Conservation (phyloP, 2,113 vertebrate genomes). For the Onychorhynchus coronatus region DNA sequence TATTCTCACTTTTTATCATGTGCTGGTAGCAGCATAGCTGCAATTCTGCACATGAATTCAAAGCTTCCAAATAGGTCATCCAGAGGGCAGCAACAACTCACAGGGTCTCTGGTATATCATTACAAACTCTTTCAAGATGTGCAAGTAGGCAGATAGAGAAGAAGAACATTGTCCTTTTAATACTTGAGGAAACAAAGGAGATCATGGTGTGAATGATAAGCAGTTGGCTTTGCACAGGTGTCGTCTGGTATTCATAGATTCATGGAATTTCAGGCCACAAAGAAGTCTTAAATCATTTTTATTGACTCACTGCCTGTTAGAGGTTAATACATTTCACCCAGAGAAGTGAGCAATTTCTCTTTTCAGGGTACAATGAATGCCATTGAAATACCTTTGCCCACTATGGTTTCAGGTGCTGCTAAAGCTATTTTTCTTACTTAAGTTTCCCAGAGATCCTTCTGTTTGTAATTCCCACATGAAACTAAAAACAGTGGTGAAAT, state of each 20-base stretch:
- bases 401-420: conserved; percentile 3
- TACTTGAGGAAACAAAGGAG: conserved; percentile 20
- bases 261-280: conserved; percentile 1
- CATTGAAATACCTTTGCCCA: conserved; percentile 18
- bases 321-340: conserved; percentile 56
- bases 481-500: not conserved
- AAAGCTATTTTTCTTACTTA: conserved; percentile 15
- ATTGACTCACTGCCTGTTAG: conserved; percentile 54
- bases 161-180: conserved; percentile 6
- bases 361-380: conserved; percentile 36
- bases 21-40: not conserved
- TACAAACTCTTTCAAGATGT: not conserved
- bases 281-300: conserved; percentile 56
- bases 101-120: not conserved
- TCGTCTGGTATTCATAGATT: conserved; percentile 39
- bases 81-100: not conserved
- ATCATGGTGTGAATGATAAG: conserved; percentile 41
- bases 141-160: not conserved
- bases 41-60: not conserved
- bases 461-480: conserved; percentile 5
- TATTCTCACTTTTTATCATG: not conserved
- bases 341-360: conserved; percentile 43
- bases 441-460: not conserved
- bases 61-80: not conserved
- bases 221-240: conserved; percentile 11